A percentile compares a stretch with the other conserved stretches of the same genome.
phyloP scores from a whole-genome alignment of 2,888 invertebrate genomes.

The Orchesellides sinensis region DNA sequence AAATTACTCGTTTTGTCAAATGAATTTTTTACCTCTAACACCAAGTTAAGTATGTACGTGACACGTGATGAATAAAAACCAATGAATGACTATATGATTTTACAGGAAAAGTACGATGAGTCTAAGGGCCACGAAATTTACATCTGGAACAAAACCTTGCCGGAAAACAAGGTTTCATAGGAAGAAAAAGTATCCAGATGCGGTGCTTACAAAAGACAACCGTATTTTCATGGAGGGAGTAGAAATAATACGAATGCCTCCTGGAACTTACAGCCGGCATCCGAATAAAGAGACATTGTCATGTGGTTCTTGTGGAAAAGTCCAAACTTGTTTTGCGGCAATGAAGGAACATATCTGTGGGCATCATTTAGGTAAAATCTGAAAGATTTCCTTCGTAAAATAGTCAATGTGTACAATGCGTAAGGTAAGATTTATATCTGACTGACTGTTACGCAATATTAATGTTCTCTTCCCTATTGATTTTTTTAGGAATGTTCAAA shows the following conservation, averaged over 20 bases:
- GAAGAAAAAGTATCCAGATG: constrained; percentile 22
- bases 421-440: no score
- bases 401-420: no score
- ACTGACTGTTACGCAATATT: no score
- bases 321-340: constrained; percentile 11
- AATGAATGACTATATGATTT: no score
- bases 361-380: constrained; percentile 19
- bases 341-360: constrained; percentile 46
- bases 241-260: constrained; percentile 45
- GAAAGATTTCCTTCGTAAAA: no score
- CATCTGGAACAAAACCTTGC: background rate
- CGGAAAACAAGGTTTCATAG: background rate
- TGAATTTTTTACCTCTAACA: no score
- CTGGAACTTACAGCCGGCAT: background rate
- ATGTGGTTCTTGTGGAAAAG: constrained; percentile 37
- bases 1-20: no score
- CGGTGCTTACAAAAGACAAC: constrained; percentile 26
- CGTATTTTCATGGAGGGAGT: constrained; percentile 47
- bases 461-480: no score
- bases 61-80: no score
- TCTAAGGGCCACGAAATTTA: background rate
- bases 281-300: constrained; percentile 6
- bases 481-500: constrained; percentile 28
- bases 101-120: background rate
- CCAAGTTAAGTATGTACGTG: no score